Conservation (phyloP, 2,113 vertebrate genomes). For the Damaliscus lunatus region DNA sequence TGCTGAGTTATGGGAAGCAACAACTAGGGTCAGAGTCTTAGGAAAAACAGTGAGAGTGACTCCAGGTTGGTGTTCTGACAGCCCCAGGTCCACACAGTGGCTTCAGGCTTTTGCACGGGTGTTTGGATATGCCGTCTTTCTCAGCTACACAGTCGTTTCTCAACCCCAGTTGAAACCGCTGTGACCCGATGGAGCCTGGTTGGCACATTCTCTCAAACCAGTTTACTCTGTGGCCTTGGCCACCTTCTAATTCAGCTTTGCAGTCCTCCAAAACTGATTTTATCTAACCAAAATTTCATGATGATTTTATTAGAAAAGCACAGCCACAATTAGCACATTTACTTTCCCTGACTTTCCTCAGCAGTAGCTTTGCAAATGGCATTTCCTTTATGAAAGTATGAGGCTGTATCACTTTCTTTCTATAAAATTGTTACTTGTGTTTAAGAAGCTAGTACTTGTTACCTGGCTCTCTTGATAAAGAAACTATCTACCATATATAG, state of each 20-base stretch:
- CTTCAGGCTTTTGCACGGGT: background rate
- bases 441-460: slow-evolving; percentile 35
- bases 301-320: slow-evolving; percentile 2
- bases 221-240: background rate
- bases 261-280: background rate
- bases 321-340: background rate
- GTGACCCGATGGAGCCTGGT: background rate
- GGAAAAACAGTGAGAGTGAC: background rate
- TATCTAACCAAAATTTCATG: background rate
- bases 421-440: background rate
- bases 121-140: background rate
- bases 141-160: background rate
- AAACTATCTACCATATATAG: background rate
- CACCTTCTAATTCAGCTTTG: background rate
- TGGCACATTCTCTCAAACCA: background rate
- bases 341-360: background rate
- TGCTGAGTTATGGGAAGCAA: background rate
- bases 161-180: background rate
- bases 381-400: slow-evolving; percentile 54
- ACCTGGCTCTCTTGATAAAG: background rate
- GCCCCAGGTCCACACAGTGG: background rate
- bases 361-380: slow-evolving; percentile 13
- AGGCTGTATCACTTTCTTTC: slow-evolving; percentile 17
- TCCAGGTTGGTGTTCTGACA: background rate
- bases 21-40: background rate